Evolutionary conservation across 2,113 vertebrate species (phyloP), one percentile per base, ranked within the genome.

Genomic region (Chionodraco myersi): DNA sequence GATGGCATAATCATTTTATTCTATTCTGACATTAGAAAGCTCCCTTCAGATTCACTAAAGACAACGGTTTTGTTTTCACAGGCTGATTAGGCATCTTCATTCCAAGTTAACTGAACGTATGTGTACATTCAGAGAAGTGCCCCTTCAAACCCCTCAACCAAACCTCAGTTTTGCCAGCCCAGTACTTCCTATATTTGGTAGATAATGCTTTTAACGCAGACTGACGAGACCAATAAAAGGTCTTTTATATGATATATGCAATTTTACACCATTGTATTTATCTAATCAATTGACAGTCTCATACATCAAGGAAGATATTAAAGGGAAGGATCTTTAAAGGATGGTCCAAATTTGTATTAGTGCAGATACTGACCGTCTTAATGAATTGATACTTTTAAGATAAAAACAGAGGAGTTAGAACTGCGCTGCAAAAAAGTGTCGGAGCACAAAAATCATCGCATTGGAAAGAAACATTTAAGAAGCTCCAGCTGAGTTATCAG

Each of bases 401-500:
- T 0, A 6, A 34, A 34, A 45, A 59, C 30, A 49, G 3, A 0
- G 36, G 34, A 21, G 21, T 21, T 16, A 30, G 36, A 69, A 51
- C 44, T 63, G 21, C 12, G 45, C 64, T 60, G 10, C 11, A 61
- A 10, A 53, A 60, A 53, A 12, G 4, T 34, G 34, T 69, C 14
- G 54, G 21, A 78, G 36, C 13, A 34, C 59, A 66, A 53, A 54
- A 56, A 45, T 59, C 10, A 0, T 21, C 63, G 44, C 0, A 3
- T 30, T 75, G n/a, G n/a, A 75, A 67, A 82, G 61, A 34, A 14
- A 13, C 2, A 36, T 41, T 14, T 57, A 8, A 44, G 61, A 44
- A 23, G 11, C 54, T 73, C 3, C 0, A 70, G 30, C 49, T 71
- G 60, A 76, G 16, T 54, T 69, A 79, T 70, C 4, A 15, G 70